Evolutionary conservation across 2,113 vertebrate species (phyloP).

Genomic region (Tretioscincus oriximinensis): DNA sequence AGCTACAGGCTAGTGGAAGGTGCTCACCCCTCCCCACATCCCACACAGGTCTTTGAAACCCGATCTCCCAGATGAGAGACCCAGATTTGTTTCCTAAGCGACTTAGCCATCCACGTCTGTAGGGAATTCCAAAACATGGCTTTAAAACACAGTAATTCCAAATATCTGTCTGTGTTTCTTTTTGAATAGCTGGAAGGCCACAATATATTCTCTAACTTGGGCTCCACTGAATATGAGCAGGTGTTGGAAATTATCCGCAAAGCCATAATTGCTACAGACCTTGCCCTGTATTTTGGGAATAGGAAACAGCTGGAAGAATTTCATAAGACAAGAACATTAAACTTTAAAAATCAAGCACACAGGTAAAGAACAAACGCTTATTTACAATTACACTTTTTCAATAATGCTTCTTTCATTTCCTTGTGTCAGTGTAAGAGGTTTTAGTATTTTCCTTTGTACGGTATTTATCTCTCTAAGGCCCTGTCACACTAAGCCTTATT

Average conservation of each 20-base stretch:
- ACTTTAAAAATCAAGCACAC: slow-evolving; percentile 91
- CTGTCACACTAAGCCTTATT: no score
- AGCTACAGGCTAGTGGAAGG: no score
- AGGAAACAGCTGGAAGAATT: slow-evolving; percentile 93
- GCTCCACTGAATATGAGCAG: slow-evolving; percentile 95
- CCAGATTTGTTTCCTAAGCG: no score
- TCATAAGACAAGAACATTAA: slow-evolving; percentile 78
- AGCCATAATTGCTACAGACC: slow-evolving; percentile 98
- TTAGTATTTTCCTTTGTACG: neutral
- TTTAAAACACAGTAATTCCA: slow-evolving; percentile 46
- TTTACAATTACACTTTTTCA: neutral
- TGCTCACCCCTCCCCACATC: no score
- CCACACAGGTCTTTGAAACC: no score
- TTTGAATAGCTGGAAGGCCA: slow-evolving; percentile 96
- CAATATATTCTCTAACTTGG: slow-evolving; percentile 99
- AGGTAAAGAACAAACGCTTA: slow-evolving; percentile 73
- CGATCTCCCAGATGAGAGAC: no score
- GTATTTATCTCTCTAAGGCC: neutral
- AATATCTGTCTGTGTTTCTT: slow-evolving; percentile 82
- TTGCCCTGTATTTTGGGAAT: slow-evolving; percentile 96
- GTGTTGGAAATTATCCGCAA: slow-evolving; percentile 98
- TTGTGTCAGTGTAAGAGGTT: neutral
- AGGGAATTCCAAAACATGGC: slow-evolving; percentile 54
- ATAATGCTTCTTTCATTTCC: no score
- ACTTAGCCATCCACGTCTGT: neutral